Conservation (phyloP, 2,888 invertebrate species). For the Acrobasis consociella region DNA sequence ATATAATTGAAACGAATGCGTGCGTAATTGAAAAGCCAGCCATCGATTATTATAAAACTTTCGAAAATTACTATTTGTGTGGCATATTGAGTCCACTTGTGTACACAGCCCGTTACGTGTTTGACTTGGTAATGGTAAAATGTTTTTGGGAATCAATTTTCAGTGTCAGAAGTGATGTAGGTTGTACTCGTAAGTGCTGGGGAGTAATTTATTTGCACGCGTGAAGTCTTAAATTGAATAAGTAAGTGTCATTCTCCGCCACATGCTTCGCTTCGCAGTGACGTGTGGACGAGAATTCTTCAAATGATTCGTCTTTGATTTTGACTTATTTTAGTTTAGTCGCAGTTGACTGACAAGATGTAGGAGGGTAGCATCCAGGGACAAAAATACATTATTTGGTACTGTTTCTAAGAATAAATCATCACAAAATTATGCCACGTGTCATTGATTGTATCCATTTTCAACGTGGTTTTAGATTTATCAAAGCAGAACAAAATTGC, state of each 20-base stretch:
- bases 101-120: slow-evolving; percentile 26
- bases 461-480: no score
- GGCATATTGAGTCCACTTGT: slow-evolving; percentile 25
- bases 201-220: background rate
- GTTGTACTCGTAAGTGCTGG: background rate
- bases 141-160: slow-evolving; percentile 11
- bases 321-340: no score
- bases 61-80: slow-evolving; percentile 50
- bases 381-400: no score
- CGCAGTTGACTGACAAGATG: no score
- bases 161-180: slow-evolving; percentile 1
- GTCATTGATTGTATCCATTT: no score
- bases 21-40: slow-evolving; percentile 53
- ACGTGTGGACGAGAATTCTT: background rate
- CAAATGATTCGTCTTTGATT: no score
- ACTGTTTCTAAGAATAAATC: no score
- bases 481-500: no score
- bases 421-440: no score
- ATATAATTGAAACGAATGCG: slow-evolving; percentile 55
- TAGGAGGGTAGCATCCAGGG: no score
- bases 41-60: slow-evolving; percentile 46
- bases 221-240: background rate
- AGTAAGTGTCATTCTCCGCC: background rate
- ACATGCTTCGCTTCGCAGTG: background rate
- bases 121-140: background rate